Evolutionary conservation across 92 coral and sea anemone species (phyloP).

Genomic region (Parazoanthus swiftii): DNA sequence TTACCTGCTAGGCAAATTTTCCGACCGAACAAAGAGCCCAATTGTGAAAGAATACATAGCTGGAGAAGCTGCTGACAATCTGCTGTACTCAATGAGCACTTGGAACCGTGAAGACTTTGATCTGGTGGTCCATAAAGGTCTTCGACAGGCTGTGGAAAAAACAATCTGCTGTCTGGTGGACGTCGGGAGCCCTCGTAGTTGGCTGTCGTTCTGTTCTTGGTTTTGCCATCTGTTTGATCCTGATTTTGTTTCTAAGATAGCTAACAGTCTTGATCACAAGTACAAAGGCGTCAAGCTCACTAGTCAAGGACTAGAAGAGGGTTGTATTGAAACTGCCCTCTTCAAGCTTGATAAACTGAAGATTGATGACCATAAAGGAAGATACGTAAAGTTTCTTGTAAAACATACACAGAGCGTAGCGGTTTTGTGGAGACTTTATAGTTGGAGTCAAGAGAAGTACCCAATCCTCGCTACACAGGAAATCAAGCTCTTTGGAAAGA

Average conservation of each 20-base stretch:
- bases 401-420: neutral
- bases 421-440: neutral
- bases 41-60: neutral
- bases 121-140: neutral
- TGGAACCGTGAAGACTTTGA: conserved; percentile 22
- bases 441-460: conserved; percentile 1
- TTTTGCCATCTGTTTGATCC: conserved; percentile 28
- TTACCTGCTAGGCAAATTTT: conserved; percentile 53
- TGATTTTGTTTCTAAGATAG: neutral
- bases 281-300: no score
- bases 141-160: neutral
- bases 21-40: neutral
- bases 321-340: neutral
- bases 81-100: conserved; percentile 9
- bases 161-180: neutral
- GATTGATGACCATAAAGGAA: neutral
- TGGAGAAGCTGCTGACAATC: conserved; percentile 17
- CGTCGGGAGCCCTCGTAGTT: neutral
- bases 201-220: neutral
- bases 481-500: neutral
- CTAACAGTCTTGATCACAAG: neutral
- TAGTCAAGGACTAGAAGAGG: neutral
- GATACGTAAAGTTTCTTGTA: neutral
- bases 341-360: neutral
- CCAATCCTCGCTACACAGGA: neutral